phyloP scores from a whole-genome alignment of 2,797 vertebrate species.

The Gymnocypris eckloni region DNA sequence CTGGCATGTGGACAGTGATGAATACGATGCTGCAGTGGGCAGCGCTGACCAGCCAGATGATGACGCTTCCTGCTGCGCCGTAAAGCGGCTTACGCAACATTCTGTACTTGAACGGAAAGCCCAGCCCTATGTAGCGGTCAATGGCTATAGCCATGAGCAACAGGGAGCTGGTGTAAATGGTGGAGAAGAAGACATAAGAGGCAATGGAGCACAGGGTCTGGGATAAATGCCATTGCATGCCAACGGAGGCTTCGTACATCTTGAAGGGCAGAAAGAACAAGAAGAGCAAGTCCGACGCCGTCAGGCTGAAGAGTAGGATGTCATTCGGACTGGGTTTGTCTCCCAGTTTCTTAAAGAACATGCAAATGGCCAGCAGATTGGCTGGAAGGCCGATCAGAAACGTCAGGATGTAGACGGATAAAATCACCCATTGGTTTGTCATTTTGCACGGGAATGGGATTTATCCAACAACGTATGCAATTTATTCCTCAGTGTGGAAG shows the following conservation, averaged over 20 bases:
- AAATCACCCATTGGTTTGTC: constrained; percentile 61
- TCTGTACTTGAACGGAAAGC: constrained; percentile 78
- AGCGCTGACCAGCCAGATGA: constrained; percentile 67
- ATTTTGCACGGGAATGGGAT: not conserved
- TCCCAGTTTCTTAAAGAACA: constrained; percentile 74
- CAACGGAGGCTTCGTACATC: constrained; percentile 73
- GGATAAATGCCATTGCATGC: constrained; percentile 73
- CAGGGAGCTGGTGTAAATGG: constrained; percentile 85
- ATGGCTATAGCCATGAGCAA: constrained; percentile 83
- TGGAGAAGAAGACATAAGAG: constrained; percentile 80
- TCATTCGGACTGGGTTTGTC: constrained; percentile 69
- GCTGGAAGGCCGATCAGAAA: constrained; percentile 81
- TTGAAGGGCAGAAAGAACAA: constrained; percentile 82
- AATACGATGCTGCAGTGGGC: constrained; percentile 67
- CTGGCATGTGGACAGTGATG: constrained; percentile 55
- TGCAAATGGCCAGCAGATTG: constrained; percentile 79
- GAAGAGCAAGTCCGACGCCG: constrained; percentile 80
- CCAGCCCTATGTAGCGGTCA: constrained; percentile 80
- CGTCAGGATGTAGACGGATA: constrained; percentile 74
- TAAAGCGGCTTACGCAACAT: constrained; percentile 65
- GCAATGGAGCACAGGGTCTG: constrained; percentile 74
- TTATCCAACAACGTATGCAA: not conserved
- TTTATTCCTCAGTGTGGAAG: not conserved
- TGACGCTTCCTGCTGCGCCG: constrained; percentile 29
- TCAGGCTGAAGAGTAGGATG: constrained; percentile 83